Percentiles rank a stretch among this genome's conserved stretches.
Conservation (phyloP, 2,888 invertebrate genomes). For the Nysson spinosus region DNA sequence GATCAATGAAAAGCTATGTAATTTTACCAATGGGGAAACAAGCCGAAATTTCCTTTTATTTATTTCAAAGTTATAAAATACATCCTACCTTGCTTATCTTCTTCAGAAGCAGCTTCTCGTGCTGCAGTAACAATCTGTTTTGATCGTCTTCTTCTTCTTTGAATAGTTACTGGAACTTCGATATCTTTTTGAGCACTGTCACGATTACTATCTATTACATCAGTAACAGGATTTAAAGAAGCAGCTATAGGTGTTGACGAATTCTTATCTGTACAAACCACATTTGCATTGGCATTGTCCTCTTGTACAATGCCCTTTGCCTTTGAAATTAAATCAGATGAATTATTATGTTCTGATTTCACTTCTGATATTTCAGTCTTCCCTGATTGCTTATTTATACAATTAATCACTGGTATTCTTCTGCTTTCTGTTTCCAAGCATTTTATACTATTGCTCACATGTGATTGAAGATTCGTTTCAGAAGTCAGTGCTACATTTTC, state of each 20-base stretch:
- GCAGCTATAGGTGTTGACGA: background rate
- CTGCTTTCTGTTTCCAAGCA: background rate
- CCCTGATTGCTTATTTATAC: slow-evolving; percentile 1
- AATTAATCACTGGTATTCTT: slow-evolving; percentile 1
- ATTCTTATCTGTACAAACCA: slow-evolving; percentile 20
- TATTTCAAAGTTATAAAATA: slow-evolving; percentile 5
- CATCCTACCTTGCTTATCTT: slow-evolving; percentile 51
- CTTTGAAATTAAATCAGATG: slow-evolving; percentile 1
- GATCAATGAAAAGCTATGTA: background rate
- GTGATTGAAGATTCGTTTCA: background rate
- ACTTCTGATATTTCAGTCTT: slow-evolving; percentile 1
- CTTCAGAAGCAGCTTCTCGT: slow-evolving; percentile 27
- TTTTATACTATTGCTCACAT: background rate
- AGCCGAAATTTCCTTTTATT: background rate
- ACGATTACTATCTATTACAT: slow-evolving; percentile 14
- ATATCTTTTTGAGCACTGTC: slow-evolving; percentile 17
- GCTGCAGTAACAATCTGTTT: slow-evolving; percentile 21
- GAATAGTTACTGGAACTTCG: slow-evolving; percentile 6
- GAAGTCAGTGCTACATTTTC: slow-evolving; percentile 10
- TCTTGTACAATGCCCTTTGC: slow-evolving; percentile 1
- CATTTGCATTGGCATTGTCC: slow-evolving; percentile 1
- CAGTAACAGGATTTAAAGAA: slow-evolving; percentile 6
- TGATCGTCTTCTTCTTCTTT: slow-evolving; percentile 41
- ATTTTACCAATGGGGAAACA: background rate
- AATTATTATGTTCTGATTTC: slow-evolving; percentile 14